phyloP scores from a whole-genome alignment of 2,113 vertebrate genomes.

The Myotis brandtii region DNA sequence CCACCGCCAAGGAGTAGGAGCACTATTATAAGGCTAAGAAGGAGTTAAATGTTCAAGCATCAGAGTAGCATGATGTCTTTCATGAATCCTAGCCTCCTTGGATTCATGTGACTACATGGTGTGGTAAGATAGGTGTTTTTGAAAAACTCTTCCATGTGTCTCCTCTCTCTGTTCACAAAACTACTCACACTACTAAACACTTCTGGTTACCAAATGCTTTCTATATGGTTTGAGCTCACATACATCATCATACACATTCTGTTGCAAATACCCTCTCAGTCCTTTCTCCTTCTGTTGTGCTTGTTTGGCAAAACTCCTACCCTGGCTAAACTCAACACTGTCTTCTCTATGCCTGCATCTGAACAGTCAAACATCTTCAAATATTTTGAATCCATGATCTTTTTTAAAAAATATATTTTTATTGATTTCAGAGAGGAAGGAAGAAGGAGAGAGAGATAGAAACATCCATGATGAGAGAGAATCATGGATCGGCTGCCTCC shows the following conservation, averaged over 20 bases:
- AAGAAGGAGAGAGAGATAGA: too few species aligned
- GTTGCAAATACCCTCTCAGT: neutral
- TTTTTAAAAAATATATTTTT: too few species aligned
- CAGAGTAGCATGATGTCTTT: neutral
- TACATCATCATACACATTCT: neutral
- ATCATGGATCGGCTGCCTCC: too few species aligned
- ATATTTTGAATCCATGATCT: slow-evolving; percentile 16
- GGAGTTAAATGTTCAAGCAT: neutral
- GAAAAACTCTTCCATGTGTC: neutral
- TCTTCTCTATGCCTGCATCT: neutral
- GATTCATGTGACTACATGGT: neutral
- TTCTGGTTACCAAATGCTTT: neutral
- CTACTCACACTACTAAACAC: neutral
- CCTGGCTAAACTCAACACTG: neutral
- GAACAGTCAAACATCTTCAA: neutral
- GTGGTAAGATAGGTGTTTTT: neutral
- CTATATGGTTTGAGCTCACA: neutral
- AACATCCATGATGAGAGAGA: too few species aligned
- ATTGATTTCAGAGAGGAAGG: too few species aligned
- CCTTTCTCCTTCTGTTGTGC: neutral
- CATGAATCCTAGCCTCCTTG: neutral
- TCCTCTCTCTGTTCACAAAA: neutral
- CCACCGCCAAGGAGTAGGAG: neutral
- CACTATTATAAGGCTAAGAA: neutral
- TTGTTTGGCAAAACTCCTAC: slow-evolving; percentile 12